These are phyloP conservation scores for Amphiprion ocellaris DNA, from an alignment of 2,113 vertebrate species.

Conservation along the genomic window DNA sequence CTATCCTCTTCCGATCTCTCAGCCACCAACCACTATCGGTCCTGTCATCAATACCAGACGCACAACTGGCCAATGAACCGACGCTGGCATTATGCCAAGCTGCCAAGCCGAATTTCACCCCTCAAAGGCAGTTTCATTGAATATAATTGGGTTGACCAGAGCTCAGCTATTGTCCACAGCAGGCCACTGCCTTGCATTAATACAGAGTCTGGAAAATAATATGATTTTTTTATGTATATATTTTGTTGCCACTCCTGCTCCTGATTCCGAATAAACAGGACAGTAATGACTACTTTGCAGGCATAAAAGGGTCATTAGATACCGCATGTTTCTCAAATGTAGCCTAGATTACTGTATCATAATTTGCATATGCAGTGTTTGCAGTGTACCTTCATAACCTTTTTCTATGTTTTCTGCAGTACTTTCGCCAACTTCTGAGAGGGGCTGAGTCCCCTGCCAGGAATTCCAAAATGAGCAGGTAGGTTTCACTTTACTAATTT, in stretches of 20 bases:
- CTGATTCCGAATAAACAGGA: conserved; percentile 15
- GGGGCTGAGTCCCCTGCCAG: conserved; percentile 96
- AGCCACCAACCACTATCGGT: conserved; percentile 33
- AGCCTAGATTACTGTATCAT: background rate
- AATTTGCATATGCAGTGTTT: conserved; percentile 2
- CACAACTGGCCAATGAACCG: conserved; percentile 57
- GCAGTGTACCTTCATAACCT: background rate
- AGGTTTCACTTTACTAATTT: conserved; percentile 32
- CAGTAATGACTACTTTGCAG: background rate
- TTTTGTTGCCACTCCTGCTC: background rate
- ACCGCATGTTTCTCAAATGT: background rate
- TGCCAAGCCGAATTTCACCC: conserved; percentile 74
- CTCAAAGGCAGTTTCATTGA: conserved; percentile 63
- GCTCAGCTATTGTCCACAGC: conserved; percentile 61
- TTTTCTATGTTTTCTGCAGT: conserved; percentile 82
- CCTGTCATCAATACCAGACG: conserved; percentile 55
- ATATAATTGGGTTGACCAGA: conserved; percentile 55
- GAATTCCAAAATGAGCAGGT: conserved; percentile 96
- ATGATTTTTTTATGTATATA: conserved; percentile 4
- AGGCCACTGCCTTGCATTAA: conserved; percentile 42
- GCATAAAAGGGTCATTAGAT: background rate
- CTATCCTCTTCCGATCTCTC: conserved; percentile 43
- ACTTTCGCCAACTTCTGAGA: conserved; percentile 95
- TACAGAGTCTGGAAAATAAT: conserved; percentile 41
- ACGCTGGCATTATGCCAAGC: conserved; percentile 66